A percentile compares a stretch with the other conserved stretches of the same genome.
phyloP scores from a whole-genome alignment of 2,113 vertebrate genomes.

The Erythrocercus mccallii region DNA sequence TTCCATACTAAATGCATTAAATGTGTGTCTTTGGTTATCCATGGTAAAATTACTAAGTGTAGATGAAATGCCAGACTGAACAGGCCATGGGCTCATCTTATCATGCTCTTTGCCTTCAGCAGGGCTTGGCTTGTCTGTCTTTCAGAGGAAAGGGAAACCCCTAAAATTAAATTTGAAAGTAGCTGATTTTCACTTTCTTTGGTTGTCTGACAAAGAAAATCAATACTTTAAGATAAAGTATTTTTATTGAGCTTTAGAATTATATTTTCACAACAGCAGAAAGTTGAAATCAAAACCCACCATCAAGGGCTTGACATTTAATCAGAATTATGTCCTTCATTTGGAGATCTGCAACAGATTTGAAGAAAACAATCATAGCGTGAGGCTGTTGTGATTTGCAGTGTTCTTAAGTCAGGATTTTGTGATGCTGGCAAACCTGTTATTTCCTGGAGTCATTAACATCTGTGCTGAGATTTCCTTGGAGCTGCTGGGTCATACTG shows the following conservation, averaged over 20 bases:
- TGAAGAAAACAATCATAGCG: not conserved
- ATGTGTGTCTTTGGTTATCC: not conserved
- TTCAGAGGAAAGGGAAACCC: not conserved
- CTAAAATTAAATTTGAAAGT: constrained; percentile 7
- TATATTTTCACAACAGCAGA: not conserved
- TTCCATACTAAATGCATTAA: not conserved
- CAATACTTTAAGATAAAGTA: not conserved
- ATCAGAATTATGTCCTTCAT: not conserved
- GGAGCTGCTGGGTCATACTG: not conserved
- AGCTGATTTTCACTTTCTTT: not conserved
- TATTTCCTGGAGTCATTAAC: not conserved
- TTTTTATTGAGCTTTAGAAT: not conserved
- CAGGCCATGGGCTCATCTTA: not conserved
- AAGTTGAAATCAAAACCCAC: constrained; percentile 8
- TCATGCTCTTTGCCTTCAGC: not conserved
- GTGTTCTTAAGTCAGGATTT: not conserved
- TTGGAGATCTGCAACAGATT: not conserved
- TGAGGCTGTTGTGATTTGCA: not conserved
- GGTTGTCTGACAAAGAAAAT: not conserved
- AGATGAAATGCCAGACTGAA: not conserved
- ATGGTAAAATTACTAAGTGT: not conserved
- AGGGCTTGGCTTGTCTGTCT: not conserved
- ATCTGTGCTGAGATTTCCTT: not conserved
- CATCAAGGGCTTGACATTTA: not conserved
- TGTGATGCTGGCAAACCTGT: not conserved